Percentiles rank a stretch among this genome's conserved stretches.
Evolutionary conservation across 2,888 invertebrate genomes (phyloP).

Genomic region (Leptogaster cylindrica): DNA sequence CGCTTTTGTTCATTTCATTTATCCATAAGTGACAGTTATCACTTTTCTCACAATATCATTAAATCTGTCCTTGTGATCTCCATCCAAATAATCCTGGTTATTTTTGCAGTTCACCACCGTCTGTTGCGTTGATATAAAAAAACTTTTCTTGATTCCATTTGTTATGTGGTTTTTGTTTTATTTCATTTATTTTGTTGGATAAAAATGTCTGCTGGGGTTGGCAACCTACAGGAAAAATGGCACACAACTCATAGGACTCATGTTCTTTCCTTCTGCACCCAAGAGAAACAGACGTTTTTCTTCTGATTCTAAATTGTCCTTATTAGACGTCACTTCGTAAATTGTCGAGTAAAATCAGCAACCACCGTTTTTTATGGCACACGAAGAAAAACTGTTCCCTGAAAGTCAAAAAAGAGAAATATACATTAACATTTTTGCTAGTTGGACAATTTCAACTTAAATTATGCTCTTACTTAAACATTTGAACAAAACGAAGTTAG

Average conservation of each 20-base stretch:
- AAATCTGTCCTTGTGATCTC: not conserved
- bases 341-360: not conserved
- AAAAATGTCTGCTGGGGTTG: slow-evolving; percentile 12
- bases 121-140: too few relatives aligned
- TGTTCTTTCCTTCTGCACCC: not conserved
- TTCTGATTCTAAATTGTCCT: slow-evolving; percentile 28
- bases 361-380: too few relatives aligned
- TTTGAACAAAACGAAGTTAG: slow-evolving; percentile 1
- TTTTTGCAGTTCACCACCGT: too few relatives aligned
- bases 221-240: slow-evolving; percentile 21
- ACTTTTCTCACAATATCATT: not conserved
- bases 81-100: too few relatives aligned
- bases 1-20: not conserved
- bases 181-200: not conserved
- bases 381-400: not conserved
- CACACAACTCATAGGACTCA: slow-evolving; percentile 3
- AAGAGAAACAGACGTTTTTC: not conserved
- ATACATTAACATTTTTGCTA: not conserved
- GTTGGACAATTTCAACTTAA: slow-evolving; percentile 20
- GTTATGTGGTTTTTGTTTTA: not conserved
- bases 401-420: not conserved
- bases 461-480: slow-evolving; percentile 21
- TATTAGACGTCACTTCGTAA: slow-evolving; percentile 10
- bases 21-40: not conserved
- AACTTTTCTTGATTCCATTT: not conserved